Evolutionary conservation across 2,888 invertebrate species (phyloP).

Genomic region (Temnothorax ravouxi): DNA sequence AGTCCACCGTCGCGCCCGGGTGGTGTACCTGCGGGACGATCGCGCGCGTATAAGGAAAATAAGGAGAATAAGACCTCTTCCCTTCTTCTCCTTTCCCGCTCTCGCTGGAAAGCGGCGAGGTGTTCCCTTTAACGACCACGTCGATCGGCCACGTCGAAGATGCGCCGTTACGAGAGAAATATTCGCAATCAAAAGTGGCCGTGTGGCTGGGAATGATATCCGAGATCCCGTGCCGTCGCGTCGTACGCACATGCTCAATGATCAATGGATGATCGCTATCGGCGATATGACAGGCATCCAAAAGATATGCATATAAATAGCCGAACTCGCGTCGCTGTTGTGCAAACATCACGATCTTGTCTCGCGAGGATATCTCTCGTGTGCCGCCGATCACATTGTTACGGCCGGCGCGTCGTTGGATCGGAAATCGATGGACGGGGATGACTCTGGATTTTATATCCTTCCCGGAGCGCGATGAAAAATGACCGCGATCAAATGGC

Average conservation of each 20-base stretch:
- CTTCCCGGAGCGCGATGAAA: constrained; percentile 43
- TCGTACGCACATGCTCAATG: constrained; percentile 64
- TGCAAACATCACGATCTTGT: constrained; percentile 53
- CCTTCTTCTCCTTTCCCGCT: not conserved
- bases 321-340: constrained; percentile 50
- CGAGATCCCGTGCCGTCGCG: constrained; percentile 58
- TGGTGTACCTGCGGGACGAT: constrained; percentile 35
- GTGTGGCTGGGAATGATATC: constrained; percentile 52
- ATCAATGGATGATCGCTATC: constrained; percentile 72
- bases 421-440: constrained; percentile 57
- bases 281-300: constrained; percentile 59
- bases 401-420: constrained; percentile 49
- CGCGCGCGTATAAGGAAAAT: not conserved
- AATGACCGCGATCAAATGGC: constrained; percentile 54
- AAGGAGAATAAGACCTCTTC: constrained; percentile 52
- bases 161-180: constrained; percentile 60
- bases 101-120: constrained; percentile 29
- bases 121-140: constrained; percentile 66
- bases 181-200: constrained; percentile 66
- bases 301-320: constrained; percentile 69
- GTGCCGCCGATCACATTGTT: constrained; percentile 63
- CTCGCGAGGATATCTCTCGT: constrained; percentile 60
- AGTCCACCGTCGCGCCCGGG: constrained; percentile 28
- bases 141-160: constrained; percentile 26
- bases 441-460: constrained; percentile 57